These are phyloP conservation scores for Poecile atricapillus DNA, from an alignment of 2,113 vertebrate genomes.

Conservation along the genomic window DNA sequence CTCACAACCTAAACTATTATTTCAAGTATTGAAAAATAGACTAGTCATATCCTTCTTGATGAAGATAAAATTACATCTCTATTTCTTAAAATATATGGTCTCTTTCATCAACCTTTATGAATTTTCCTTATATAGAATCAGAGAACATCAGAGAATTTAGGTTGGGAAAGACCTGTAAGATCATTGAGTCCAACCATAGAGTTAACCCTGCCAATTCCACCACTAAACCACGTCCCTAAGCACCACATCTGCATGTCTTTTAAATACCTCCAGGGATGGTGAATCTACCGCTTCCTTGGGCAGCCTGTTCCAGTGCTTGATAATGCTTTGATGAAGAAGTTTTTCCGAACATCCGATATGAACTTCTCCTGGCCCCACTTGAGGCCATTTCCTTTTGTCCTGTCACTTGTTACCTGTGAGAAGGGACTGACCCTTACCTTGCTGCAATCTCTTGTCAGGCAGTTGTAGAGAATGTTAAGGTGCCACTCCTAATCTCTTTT, in stretches of 20 bases:
- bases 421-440: rapidly evolving
- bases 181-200: neutral
- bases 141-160: neutral
- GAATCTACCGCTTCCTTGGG: neutral
- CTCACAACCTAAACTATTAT: neutral
- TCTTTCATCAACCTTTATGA: neutral
- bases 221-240: neutral
- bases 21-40: neutral
- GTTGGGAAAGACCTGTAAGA: neutral
- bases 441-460: neutral
- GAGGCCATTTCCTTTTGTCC: neutral
- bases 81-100: neutral
- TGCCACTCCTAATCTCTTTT: neutral
- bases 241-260: rapidly evolving
- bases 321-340: neutral
- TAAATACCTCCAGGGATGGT: neutral
- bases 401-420: neutral
- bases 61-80: neutral
- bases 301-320: neutral
- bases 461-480: neutral
- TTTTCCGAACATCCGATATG: neutral
- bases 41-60: neutral
- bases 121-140: neutral
- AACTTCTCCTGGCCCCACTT: neutral
- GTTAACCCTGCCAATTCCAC: neutral